Base-by-base conservation (phyloP, 2,113 vertebrate species). In the Notothenia coriiceps region DNA sequence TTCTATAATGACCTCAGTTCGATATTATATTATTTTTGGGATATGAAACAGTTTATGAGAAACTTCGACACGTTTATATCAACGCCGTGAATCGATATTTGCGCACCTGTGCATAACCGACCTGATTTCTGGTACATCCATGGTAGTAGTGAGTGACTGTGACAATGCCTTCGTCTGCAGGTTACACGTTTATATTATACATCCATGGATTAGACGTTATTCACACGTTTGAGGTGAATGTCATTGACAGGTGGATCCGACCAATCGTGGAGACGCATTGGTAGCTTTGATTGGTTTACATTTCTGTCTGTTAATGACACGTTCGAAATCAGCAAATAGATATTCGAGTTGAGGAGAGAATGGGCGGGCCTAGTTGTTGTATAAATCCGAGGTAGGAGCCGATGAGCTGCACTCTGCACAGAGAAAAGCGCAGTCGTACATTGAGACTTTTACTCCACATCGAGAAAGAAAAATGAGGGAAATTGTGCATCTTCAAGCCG, bases 401-500 rank as follows among this genome's bases (percentile, higher is more conserved):
- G 0, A 6, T 25, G 14, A 0, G 2, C 33, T 76, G 74, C 81
- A 29, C 25, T 25, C 2, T 29, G 2, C 25, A 90, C 43, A 80
- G 55, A 52, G 83, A 65, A 76, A 63, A 40, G 1, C 35, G 0
- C 10, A 80, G 43, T 74, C 33, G 6, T 13, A 6, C 0, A 0
- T 46, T 12, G 1, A 0, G 2, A 10, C 2, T 1, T 1, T 0
- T 1, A 14, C 0, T 1, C 59, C 46, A 82, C 59, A 44, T 57
- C 65, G 35, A 60, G 50, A 70, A 74, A 91, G 77, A 74, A 83
- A 82, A 82, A 93, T 98, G 97, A 97, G 97, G 94, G 97, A 98
- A 96, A 98, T 98, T 84, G 97, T 98, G 54, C 97, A 98, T 94
- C 97, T 98, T 80, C 97, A 98, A 84, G 97, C 97, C 76, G 97